Conservation (phyloP, 2,797 vertebrate species). For the Catharus ustulatus region DNA sequence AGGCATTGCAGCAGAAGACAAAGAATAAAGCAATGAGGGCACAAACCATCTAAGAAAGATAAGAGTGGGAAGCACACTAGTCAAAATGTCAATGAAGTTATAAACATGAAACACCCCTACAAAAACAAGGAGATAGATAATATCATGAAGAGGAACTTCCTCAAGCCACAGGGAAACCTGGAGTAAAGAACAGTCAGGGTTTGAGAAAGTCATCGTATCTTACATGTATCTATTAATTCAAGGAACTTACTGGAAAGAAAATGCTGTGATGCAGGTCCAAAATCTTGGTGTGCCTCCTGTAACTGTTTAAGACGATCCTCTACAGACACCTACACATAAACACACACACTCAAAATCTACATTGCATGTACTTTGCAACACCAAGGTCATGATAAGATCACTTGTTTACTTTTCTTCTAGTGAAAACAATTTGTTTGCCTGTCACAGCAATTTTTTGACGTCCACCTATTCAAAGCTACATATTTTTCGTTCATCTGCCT, state of each 20-base stretch:
- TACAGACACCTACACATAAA: slow-evolving; percentile 83
- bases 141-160: background rate
- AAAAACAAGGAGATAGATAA: background rate
- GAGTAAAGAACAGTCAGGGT: background rate
- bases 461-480: background rate
- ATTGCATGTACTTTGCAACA: background rate
- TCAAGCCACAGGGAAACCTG: background rate
- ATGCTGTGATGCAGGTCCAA: slow-evolving; percentile 93
- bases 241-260: slow-evolving; percentile 93
- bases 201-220: background rate
- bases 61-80: background rate
- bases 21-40: background rate
- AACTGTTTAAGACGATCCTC: slow-evolving; percentile 93
- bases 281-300: slow-evolving; percentile 93
- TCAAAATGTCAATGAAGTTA: background rate
- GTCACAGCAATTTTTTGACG: background rate
- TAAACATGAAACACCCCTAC: background rate
- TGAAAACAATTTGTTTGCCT: background rate
- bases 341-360: background rate
- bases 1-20: background rate
- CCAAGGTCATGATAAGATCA: background rate
- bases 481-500: background rate
- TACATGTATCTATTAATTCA: background rate
- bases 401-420: background rate
- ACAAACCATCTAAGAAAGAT: background rate